phyloP scores from a whole-genome alignment of 2,113 vertebrate genomes.

The Octodon degus region DNA sequence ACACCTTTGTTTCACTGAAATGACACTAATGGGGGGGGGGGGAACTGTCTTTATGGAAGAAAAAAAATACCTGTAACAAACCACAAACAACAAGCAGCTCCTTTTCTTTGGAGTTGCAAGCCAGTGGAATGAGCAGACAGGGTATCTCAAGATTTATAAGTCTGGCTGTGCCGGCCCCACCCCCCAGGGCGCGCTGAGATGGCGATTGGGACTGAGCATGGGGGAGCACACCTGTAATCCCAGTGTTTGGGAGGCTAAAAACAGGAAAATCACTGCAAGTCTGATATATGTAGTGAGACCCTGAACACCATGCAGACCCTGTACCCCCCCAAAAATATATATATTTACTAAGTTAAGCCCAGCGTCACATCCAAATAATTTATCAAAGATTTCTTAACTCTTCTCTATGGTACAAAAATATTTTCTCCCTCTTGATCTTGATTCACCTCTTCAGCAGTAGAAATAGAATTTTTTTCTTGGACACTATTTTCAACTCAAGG shows the following conservation, averaged over 20 bases:
- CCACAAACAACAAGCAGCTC: not conserved
- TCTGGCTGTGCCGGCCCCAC: not conserved
- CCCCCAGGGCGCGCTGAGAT: no score
- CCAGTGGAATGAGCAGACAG: not conserved
- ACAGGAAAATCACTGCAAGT: no score
- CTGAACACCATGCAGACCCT: no score
- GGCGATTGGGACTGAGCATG: no score
- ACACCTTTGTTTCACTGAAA: slow-evolving; percentile 64
- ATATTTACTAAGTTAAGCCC: slow-evolving; percentile 6
- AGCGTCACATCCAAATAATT: slow-evolving; percentile 49
- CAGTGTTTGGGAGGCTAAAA: no score
- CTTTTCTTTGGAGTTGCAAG: slow-evolving; percentile 59
- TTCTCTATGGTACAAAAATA: slow-evolving; percentile 51
- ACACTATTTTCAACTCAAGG: slow-evolving; percentile 53
- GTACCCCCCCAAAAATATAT: no score
- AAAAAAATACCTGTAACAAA: slow-evolving; percentile 43
- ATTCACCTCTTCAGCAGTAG: slow-evolving; percentile 35
- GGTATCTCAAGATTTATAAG: not conserved
- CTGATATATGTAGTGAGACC: no score
- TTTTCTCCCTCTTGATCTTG: slow-evolving; percentile 56
- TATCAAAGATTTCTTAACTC: slow-evolving; percentile 60
- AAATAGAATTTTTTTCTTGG: slow-evolving; percentile 41
- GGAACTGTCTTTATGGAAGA: slow-evolving; percentile 42
- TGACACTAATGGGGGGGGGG: slow-evolving; percentile 52
- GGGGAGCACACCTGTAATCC: no score